phyloP scores from a whole-genome alignment of 2,797 vertebrate genomes.

The Selene dorsalis region DNA sequence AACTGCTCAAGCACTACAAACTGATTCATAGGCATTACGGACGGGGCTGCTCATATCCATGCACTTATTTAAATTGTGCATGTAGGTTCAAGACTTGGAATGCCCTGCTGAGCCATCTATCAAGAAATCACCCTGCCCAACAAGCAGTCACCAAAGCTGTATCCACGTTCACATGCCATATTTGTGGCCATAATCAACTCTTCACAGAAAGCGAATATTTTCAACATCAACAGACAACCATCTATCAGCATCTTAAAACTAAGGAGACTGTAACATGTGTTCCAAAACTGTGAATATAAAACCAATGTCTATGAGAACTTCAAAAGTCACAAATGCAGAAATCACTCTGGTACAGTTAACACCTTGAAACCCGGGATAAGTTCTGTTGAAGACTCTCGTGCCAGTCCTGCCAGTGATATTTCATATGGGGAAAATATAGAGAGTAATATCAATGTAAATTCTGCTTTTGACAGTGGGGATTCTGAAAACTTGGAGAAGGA shows the following conservation, averaged over 20 bases:
- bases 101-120: constrained; percentile 41
- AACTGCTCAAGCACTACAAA: constrained; percentile 35
- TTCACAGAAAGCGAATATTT: constrained; percentile 36
- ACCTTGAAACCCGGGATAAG: constrained; percentile 7
- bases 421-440: not conserved
- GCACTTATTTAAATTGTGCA: constrained; percentile 24
- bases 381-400: constrained; percentile 32
- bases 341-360: constrained; percentile 29
- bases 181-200: constrained; percentile 35
- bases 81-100: constrained; percentile 44
- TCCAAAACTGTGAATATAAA: constrained; percentile 40
- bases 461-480: constrained; percentile 13
- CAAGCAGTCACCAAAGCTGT: not conserved
- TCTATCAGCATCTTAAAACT: constrained; percentile 51
- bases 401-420: constrained; percentile 20
- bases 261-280: constrained; percentile 51
- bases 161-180: constrained; percentile 1
- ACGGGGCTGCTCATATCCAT: constrained; percentile 19
- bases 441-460: not conserved
- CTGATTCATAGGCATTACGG: constrained; percentile 28
- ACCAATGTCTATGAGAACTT: constrained; percentile 39
- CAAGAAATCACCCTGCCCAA: constrained; percentile 29
- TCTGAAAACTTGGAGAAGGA: constrained; percentile 16
- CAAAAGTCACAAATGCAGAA: constrained; percentile 44
- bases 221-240: no score